Conservation (phyloP, 2,113 vertebrate genomes). For the Leuciscus idus region DNA sequence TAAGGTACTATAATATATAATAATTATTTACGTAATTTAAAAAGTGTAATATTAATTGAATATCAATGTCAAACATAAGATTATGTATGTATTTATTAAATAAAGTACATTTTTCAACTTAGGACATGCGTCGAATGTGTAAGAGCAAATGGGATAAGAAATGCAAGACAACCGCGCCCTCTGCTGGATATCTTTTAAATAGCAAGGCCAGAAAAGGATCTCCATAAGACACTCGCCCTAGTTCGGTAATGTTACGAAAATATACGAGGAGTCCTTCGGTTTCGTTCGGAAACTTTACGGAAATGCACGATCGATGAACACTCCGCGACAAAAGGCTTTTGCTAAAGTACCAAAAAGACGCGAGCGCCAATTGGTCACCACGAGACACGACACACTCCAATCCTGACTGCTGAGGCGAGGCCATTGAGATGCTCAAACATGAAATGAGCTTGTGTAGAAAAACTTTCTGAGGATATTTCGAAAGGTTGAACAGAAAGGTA, state of each 20-base stretch:
- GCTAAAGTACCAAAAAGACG: constrained; percentile 10
- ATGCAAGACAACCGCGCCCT: not conserved
- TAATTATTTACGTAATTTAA: too few relatives aligned
- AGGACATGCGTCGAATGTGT: not conserved
- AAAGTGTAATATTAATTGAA: too few relatives aligned
- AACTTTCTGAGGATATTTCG: not conserved
- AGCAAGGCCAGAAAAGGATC: not conserved
- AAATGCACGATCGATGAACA: constrained; percentile 26
- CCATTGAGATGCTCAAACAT: not conserved
- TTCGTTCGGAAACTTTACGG: not conserved
- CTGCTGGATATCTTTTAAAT: not conserved
- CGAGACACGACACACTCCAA: not conserved
- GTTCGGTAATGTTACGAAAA: not conserved
- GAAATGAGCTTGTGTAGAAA: not conserved
- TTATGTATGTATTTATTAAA: too few relatives aligned
- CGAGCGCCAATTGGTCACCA: not conserved
- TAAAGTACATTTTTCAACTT: not conserved
- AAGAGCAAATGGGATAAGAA: not conserved
- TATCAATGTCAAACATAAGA: too few relatives aligned
- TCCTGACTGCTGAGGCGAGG: not conserved
- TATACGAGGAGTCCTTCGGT: not conserved
- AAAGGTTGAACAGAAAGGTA: constrained; percentile 7
- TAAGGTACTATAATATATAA: too few relatives aligned
- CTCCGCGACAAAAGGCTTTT: not conserved
- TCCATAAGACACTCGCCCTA: not conserved